Base-by-base conservation (phyloP, 2,113 vertebrate genomes). In the Phrynocephalus versicolor region DNA sequence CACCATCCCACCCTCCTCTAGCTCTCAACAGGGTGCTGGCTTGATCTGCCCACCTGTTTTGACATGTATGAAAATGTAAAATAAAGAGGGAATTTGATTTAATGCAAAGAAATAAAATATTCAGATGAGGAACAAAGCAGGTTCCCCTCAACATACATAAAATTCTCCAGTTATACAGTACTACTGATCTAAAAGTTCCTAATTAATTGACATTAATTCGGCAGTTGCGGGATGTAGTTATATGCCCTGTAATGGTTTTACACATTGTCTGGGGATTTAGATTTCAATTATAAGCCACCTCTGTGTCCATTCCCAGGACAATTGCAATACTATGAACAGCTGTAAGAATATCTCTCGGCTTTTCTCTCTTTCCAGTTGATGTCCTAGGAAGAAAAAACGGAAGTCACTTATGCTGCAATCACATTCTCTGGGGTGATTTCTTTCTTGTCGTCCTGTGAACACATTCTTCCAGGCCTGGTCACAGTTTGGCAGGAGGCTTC, bases 391-490 rank as follows among this genome's bases (percentile, higher is more conserved):
- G 35, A 86, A 82, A 39, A 70, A 73, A 4, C 3, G 25, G 3
- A n/a, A 79, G 64, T 39, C 67, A 23, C n/a, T 16, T 84, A 79
- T 81, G 65, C 71, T 45, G 71, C 41, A 23, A 10, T 41, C 13
- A 27, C 33, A 1, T 87, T 1, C 88, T 81, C 33, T 33, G 67
- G 55, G 9, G 72, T 27, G 57, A 67, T 82, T 85, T 89, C 45
- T 85, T 76, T 65, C 82, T 37, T 58, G 62, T 65, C 87, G 41
- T 35, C 57, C 12, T 62, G 45, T 37, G 45, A 83, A 73, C 80
- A 58, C 67, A 81, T 88, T 88, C 77, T 75, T 88, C 13, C 45
- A 90, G 78, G 73, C 91, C 86, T 75, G 87, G 81, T 51, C 85
- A 90, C 18, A 39, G 74, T 81, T 88, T 78, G 81, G 72, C 55